These are phyloP conservation scores for Microtus montanus DNA, from an alignment of 2,113 vertebrate genomes.

Conservation along the genomic window DNA sequence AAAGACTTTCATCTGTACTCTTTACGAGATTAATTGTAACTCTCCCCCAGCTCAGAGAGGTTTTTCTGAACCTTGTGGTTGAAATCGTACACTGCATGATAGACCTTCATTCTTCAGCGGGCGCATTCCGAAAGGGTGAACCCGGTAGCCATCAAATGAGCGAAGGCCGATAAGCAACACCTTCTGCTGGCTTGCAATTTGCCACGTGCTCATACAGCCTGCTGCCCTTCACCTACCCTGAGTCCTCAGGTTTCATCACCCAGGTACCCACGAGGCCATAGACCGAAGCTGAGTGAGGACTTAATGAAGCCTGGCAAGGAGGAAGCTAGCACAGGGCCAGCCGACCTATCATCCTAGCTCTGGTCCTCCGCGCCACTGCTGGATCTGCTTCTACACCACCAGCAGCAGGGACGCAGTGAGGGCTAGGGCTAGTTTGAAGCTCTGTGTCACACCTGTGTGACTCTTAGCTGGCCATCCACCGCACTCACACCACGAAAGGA, in stretches of 20 bases:
- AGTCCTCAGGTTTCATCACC: not conserved
- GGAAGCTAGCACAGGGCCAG: not conserved
- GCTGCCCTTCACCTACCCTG: not conserved
- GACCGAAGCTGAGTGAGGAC: not conserved
- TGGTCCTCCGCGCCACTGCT: not conserved
- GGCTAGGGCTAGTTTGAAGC: not conserved
- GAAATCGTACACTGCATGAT: slow-evolving; percentile 69
- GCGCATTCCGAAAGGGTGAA: slow-evolving; percentile 65
- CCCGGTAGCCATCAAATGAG: slow-evolving; percentile 61
- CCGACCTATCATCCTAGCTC: not conserved
- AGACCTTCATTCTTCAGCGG: slow-evolving; percentile 64
- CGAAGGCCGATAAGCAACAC: slow-evolving; percentile 39
- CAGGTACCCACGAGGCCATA: not conserved
- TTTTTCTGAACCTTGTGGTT: slow-evolving; percentile 62
- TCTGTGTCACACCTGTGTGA: not conserved
- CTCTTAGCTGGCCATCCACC: not conserved
- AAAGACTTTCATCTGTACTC: slow-evolving; percentile 72
- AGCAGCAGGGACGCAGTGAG: not conserved
- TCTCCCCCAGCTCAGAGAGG: slow-evolving; percentile 62
- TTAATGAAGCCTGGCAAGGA: not conserved
- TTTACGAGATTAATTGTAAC: slow-evolving; percentile 78
- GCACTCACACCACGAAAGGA: not conserved
- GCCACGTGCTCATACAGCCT: not conserved
- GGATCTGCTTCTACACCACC: not conserved
- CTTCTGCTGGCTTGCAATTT: not conserved